Conservation (phyloP, 1,140 invertebrate genomes). For the Meloidogyne floridensis region DNA sequence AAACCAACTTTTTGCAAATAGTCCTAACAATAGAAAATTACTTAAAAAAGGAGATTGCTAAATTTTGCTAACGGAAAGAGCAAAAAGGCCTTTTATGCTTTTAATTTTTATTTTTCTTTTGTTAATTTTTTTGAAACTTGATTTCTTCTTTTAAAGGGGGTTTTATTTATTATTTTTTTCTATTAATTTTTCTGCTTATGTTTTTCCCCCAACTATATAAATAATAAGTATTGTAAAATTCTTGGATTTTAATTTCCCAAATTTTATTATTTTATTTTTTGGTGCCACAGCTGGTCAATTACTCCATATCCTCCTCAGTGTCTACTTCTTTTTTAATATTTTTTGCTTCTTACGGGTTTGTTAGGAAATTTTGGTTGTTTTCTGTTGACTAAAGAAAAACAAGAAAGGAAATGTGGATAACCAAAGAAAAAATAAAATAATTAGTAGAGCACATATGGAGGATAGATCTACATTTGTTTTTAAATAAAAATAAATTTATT, state of each 20-base stretch:
- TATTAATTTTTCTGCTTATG: neutral
- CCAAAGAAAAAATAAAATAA: neutral
- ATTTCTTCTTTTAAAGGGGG: too few species aligned
- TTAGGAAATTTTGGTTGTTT: neutral
- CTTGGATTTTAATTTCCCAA: neutral
- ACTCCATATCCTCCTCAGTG: neutral
- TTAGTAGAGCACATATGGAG: neutral
- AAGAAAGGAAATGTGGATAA: constrained; percentile 5
- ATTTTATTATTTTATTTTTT: neutral
- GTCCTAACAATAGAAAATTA: too few species aligned
- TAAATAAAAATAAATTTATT: neutral
- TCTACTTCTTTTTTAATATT: neutral
- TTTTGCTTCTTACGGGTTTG: neutral
- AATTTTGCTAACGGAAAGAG: too few species aligned
- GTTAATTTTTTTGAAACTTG: too few species aligned
- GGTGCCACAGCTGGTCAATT: neutral
- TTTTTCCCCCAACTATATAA: too few species aligned
- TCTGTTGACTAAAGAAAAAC: neutral
- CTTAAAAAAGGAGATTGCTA: too few species aligned
- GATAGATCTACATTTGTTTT: neutral
- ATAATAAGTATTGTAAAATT: neutral
- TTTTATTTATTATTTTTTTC: too few species aligned
- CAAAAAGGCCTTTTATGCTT: too few species aligned
- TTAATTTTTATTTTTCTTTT: too few species aligned
- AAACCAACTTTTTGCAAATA: too few species aligned